A percentile compares a stretch with the other conserved stretches of the same genome.
Evolutionary conservation across 1,140 invertebrate genomes (phyloP).

Genomic region (Pseudomyrmex gracilis): DNA sequence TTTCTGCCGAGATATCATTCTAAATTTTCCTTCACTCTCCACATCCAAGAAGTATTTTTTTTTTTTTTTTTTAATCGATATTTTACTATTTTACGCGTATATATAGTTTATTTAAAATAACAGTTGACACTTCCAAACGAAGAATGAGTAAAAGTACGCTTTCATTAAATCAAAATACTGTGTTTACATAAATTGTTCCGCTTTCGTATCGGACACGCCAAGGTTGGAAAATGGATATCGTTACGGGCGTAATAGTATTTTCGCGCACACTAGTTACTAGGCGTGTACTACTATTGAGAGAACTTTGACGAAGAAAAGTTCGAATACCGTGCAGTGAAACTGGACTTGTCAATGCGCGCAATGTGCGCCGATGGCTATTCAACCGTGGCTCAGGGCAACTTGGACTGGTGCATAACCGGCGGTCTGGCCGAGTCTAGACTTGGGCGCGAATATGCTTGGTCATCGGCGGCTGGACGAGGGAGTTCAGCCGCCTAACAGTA

Average conservation of each 20-base stretch:
- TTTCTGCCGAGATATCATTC: conserved; percentile 1
- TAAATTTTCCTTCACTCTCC: conserved; percentile 3
- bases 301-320: conserved; percentile 28
- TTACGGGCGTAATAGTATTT: conserved; percentile 21
- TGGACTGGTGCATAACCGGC: conserved; percentile 39
- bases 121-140: too few species aligned
- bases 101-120: too few species aligned
- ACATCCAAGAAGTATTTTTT: neutral
- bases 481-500: conserved; percentile 67
- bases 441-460: conserved; percentile 64
- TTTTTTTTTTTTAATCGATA: neutral
- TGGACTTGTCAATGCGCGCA: conserved; percentile 48
- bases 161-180: neutral
- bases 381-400: conserved; percentile 55
- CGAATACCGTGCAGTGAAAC: conserved; percentile 59
- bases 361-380: conserved; percentile 43
- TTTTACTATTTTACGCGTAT: too few species aligned
- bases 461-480: conserved; percentile 62
- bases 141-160: neutral
- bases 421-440: conserved; percentile 62
- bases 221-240: conserved; percentile 25
- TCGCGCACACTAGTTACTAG: too few species aligned
- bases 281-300: neutral
- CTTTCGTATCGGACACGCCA: neutral
- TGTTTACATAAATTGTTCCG: neutral